phyloP scores from a whole-genome alignment of 2,797 vertebrate genomes.

The Melanotaenia pygmaea region DNA sequence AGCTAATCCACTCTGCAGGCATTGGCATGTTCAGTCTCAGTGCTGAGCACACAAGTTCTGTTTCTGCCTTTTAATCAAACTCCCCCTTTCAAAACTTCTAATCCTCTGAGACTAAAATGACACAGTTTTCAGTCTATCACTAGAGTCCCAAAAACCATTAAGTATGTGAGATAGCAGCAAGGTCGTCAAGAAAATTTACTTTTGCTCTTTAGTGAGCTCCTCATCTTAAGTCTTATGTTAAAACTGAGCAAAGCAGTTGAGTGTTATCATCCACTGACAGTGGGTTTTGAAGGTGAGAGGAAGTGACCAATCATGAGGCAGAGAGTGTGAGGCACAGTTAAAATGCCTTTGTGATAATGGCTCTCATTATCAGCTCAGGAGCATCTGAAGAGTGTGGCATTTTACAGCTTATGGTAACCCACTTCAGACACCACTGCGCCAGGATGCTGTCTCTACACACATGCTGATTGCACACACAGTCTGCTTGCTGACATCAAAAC shows the following conservation, averaged over 20 bases:
- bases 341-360: slow-evolving; percentile 76
- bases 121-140: slow-evolving; percentile 40
- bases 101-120: slow-evolving; percentile 41
- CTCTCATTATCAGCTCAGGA: slow-evolving; percentile 80
- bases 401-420: slow-evolving; percentile 80
- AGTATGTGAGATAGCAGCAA: slow-evolving; percentile 12
- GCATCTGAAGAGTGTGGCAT: slow-evolving; percentile 81
- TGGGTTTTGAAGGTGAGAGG: slow-evolving; percentile 60
- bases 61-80: slow-evolving; percentile 61
- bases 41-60: slow-evolving; percentile 65
- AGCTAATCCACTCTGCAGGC: slow-evolving; percentile 74
- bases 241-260: slow-evolving; percentile 40
- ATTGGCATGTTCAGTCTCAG: slow-evolving; percentile 70
- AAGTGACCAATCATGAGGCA: slow-evolving; percentile 53
- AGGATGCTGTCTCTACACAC: slow-evolving; percentile 63
- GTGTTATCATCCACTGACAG: slow-evolving; percentile 36
- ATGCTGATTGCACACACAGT: slow-evolving; percentile 37
- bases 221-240: slow-evolving; percentile 38
- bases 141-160: slow-evolving; percentile 8
- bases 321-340: slow-evolving; percentile 57
- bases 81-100: slow-evolving; percentile 57
- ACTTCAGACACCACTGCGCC: slow-evolving; percentile 74
- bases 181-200: slow-evolving; percentile 26
- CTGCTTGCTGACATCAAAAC: slow-evolving; percentile 73
- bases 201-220: slow-evolving; percentile 17